Base-by-base conservation (phyloP, 92 coral and sea anemone species). In the Bergia puertoricense region DNA sequence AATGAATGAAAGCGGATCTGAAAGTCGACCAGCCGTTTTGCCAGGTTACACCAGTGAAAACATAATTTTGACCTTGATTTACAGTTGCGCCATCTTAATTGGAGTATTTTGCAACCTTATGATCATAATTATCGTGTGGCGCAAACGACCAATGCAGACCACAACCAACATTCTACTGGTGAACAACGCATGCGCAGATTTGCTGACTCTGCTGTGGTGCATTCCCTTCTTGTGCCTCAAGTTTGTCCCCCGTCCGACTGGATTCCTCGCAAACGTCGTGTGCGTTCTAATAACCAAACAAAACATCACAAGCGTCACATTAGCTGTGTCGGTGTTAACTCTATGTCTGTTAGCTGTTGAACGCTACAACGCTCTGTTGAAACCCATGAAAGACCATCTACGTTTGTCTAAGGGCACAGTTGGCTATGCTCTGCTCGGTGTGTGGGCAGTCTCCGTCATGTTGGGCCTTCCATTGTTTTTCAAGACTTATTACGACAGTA, bases 261-360 rank as follows among this genome's bases (percentile, higher is more conserved):
- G 94, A 37, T 9, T 42, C 20, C 41, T 83, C 57, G 94, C 93
- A 23, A 77, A 86, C 36, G 68, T 88, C 14, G 88, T 88, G 14
- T 92, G 94, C 77, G 82, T 82, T 69, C 73, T 92, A 3, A 80
- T 90, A 59, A 90, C 94, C 0, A 92, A 92, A 59, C 88, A 90
- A 41, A 92, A 90, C 43, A 8, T 90, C 6, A 69, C 93, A 15
- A 81, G 92, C 40, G 74, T 92, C 41, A 87, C 94, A 15, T 76
- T 92, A 16, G 57, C 80, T 13, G 94, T 92, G 5, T 92, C 94
- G 39, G 82, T 90, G 62, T 23, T 92, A 15, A 90, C 94, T 5
- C 83, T 92, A 36, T 85, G 94, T 56, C 74, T 92, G 7, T 59
- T 92, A n/a, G 94, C 94, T 72, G 89, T 92, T 9, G 94, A 92